Evolutionary conservation across 2,113 vertebrate species (phyloP), one percentile per base, ranked within the genome.

Genomic region (Notiomystis cincta): DNA sequence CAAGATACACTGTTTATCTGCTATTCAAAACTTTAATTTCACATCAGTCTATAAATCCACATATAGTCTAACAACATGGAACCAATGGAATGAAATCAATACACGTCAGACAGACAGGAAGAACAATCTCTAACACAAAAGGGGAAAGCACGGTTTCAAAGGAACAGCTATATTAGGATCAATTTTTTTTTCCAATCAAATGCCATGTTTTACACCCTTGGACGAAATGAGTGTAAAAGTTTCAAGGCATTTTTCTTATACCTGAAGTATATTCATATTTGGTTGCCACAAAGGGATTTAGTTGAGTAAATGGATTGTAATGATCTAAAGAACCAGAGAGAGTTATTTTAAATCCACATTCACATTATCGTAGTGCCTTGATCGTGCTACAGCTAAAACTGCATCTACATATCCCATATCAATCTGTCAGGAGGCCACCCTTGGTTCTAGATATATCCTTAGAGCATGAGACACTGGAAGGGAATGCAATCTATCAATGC

Each of bases 271-370:
- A 98, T 98, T 98, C 98, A 97, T 98, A 98, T 98, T 98, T 97
- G 98, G 97, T 97, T 98, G 98, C 97, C 98, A 98, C 97, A 89
- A 98, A 98, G 57, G 98, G 98, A 97, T 98, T 98, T 98, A 98
- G 96, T 95, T 98, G 98, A 98, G 96, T 98, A 98, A 99, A 98
- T 93, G 98, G 98, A 98, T 98, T 99, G 98, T 98, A 98, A 98
- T 95, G 98, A 99, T 99, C 98, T 99, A 98, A 96, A 98, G 98
- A 98, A 98, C 79, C 95, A 98, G 92, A 98, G 93, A 98, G 95
- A 97, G 87, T 93, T 83, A 91, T 91, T 95, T 92, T 91, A 94
- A 95, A 92, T 21, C 45, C 33, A 82, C 24, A 30, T 77, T 77
- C 82, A 81, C 31, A 30, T 82, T 54, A 67, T 9, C 0, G 0